phyloP scores from a whole-genome alignment of 2,888 invertebrate species.

The Ditylenchus weischeri region DNA sequence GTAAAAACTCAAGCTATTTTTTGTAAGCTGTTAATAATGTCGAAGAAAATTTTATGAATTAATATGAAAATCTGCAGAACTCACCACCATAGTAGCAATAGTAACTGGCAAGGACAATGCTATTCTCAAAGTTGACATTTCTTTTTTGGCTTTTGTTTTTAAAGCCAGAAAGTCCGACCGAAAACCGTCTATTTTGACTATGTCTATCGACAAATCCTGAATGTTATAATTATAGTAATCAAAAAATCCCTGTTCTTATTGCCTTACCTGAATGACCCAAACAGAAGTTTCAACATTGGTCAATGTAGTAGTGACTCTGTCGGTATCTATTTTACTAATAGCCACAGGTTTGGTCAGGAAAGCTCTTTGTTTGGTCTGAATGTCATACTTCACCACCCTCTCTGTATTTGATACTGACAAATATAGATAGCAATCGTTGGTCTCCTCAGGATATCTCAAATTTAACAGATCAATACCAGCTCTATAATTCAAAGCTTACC shows the following conservation, averaged over 20 bases:
- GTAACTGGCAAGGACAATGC: constrained; percentile 47
- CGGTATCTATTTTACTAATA: constrained; percentile 1
- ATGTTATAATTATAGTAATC: not conserved
- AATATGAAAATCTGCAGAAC: no score
- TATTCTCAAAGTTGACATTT: constrained; percentile 48
- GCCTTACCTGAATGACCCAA: constrained; percentile 29
- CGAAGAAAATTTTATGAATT: no score
- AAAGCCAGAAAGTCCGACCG: constrained; percentile 41
- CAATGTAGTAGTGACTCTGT: constrained; percentile 24
- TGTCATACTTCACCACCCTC: constrained; percentile 33
- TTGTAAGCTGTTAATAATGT: no score
- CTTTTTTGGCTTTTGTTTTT: constrained; percentile 47
- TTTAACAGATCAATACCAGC: not conserved
- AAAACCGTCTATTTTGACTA: constrained; percentile 27
- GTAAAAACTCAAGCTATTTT: no score
- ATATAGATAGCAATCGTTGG: constrained; percentile 43
- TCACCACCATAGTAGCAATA: constrained; percentile 37
- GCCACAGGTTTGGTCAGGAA: constrained; percentile 11
- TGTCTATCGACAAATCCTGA: constrained; percentile 31
- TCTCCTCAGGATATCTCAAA: constrained; percentile 52
- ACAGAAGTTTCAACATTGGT: constrained; percentile 37
- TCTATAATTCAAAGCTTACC: constrained; percentile 19
- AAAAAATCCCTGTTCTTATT: no score
- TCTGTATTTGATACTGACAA: constrained; percentile 34
- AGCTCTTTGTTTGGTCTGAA: constrained; percentile 24